phyloP scores from a whole-genome alignment of 1,140 invertebrate species.

The Drosophila arizonae region DNA sequence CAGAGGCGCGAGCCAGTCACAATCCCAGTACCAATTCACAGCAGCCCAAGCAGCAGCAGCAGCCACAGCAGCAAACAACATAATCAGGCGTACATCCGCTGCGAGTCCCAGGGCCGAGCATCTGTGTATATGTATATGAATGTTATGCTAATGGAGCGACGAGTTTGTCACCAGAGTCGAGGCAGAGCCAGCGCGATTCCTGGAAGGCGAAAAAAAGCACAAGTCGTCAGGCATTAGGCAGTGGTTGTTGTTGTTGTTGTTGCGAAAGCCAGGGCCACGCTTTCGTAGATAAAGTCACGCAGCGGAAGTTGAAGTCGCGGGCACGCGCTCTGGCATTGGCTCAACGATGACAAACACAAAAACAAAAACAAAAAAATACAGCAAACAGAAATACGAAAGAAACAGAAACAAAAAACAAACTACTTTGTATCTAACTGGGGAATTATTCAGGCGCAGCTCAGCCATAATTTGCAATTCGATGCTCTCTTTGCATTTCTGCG shows the following conservation, averaged over 20 bases:
- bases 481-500: constrained; percentile 80
- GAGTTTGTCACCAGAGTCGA: constrained; percentile 61
- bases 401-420: background rate
- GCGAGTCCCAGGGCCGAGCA: background rate
- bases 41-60: background rate
- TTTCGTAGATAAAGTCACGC: constrained; percentile 64
- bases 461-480: constrained; percentile 78
- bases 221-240: constrained; percentile 49
- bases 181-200: constrained; percentile 50
- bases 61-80: constrained; percentile 57
- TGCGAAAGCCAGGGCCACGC: constrained; percentile 45
- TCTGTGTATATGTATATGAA: constrained; percentile 4
- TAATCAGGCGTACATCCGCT: constrained; percentile 77
- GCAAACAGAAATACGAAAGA: too few relatives aligned
- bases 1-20: too few relatives aligned
- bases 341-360: too few relatives aligned
- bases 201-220: constrained; percentile 46
- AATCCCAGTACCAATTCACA: constrained; percentile 5
- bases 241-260: too few relatives aligned
- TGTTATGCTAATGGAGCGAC: constrained; percentile 73
- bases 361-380: too few relatives aligned
- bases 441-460: constrained; percentile 34
- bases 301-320: constrained; percentile 68
- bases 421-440: constrained; percentile 34
- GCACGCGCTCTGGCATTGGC: constrained; percentile 56